Conservation (phyloP, 2,888 invertebrate genomes). For the Caenorhabditis panamensis region DNA sequence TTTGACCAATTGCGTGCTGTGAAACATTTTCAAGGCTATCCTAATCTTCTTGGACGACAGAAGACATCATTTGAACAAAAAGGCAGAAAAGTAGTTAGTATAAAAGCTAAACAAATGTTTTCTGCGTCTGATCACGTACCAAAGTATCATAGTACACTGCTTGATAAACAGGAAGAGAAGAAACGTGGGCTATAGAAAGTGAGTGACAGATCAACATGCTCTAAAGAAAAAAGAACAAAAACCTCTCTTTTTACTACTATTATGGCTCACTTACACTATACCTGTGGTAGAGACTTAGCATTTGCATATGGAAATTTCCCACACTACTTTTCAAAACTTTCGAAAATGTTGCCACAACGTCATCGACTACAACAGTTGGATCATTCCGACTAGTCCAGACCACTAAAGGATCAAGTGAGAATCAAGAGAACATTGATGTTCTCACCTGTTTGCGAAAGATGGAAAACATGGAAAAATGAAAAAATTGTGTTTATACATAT, state of each 20-base stretch:
- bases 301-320: slow-evolving; percentile 23
- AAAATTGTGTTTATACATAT: too few relatives aligned
- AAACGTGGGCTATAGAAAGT: background rate
- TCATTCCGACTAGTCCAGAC: background rate
- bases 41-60: too few relatives aligned
- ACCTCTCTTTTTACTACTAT: too few relatives aligned
- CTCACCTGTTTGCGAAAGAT: too few relatives aligned
- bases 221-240: background rate
- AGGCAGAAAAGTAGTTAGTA: too few relatives aligned
- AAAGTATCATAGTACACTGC: slow-evolving; percentile 55
- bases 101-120: too few relatives aligned
- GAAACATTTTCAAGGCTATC: too few relatives aligned
- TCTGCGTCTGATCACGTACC: slow-evolving; percentile 13
- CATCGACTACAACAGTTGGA: background rate
- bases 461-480: background rate
- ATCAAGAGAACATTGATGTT: background rate
- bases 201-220: background rate
- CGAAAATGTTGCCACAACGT: slow-evolving; percentile 18
- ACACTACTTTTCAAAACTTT: slow-evolving; percentile 11
- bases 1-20: slow-evolving; percentile 4
- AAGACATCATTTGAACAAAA: background rate
- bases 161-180: slow-evolving; percentile 37
- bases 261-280: background rate
- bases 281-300: background rate
- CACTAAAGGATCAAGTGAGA: background rate